Evolutionary conservation across 2,113 vertebrate species (phyloP), one percentile per base, ranked within the genome.

Genomic region (Tychaedon coryphoeus): DNA sequence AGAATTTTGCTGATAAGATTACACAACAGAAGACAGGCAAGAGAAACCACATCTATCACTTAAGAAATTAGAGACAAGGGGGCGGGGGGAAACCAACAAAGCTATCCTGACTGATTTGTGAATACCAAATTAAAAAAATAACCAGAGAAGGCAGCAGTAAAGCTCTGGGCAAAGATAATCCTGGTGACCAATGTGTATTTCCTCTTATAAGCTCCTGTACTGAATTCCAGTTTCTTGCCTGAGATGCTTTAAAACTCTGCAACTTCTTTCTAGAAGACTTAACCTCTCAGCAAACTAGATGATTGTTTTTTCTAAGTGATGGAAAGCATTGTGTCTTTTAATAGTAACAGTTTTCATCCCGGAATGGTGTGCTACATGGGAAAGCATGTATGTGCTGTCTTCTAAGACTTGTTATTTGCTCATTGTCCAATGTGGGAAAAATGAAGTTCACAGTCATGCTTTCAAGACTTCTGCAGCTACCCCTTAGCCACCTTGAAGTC

Each of bases 1-100:
- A 94, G 75, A 90, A 90, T 76, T 82, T 61, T 88, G 81, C 67
- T 88, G 94, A 95, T 95, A 96, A 96, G 85, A 90, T 92, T 91
- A 95, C 67, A 64, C 78, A 76, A 86, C 33, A 83, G 67, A 90
- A 82, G 33, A 92, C 67, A 86, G 58, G 40, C 82, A 95, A 67
- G 53, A 87, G 25, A 18, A 90, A 77, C 67, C 67, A 94, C 85
- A 96, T 94, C 92, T 70, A 96, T 90, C 93, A 92, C 53, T 47
- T 54, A 77, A 92, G 56, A 95, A 91, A 77, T 47, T 29, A 88
- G 24, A 93, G 51, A 92, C 50, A 79, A 66, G 28, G 36, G 40
- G 12, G 14, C 13, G 40, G 40, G 40, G 40, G 14, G 14, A 40
- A 40, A 40, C 40, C 40, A 13, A 40, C 58, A 64, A 91, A 88